Evolutionary conservation across 2,797 vertebrate species (phyloP), one percentile per base, ranked within the genome.

Genomic region (Brachyalestes nurse): DNA sequence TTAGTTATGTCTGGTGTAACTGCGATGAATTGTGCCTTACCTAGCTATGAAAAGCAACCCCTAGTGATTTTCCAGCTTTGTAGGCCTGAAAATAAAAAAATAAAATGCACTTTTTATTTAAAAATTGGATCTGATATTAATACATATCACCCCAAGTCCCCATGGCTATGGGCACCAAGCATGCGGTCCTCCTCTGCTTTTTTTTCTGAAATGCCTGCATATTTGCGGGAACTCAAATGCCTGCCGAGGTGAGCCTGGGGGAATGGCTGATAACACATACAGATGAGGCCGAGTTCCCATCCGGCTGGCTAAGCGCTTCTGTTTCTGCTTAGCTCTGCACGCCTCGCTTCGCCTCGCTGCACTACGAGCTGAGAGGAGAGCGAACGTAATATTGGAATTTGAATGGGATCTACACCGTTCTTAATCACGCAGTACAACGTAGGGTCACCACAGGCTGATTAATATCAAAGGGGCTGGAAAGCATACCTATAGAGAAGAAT

Each of bases 221-320:
- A 92, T 93, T 93, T 91, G 82, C 81, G 83, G 84, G 87, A 88
- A 76, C 89, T 88, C 85, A 89, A 83, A 89, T 84, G 87, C 89
- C 87, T 80, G 75, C 87, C 90, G 90, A 90, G 86, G 85, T 62
- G 87, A 84, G 87, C 82, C 91, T 88, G 65, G 90, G 92, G 93
- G 93, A 89, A 90, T 88, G 87, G 87, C 84, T 89, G 92, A 92
- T 92, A 93, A 92, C 93, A 92, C 89, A 90, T 93, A 93, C 90
- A 93, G 92, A 94, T 93, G 93, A 94, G 91, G 82, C 90, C 84
- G 83, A 85, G 89, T 86, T 89, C 88, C 87, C 88, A 92, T 93
- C 91, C 65, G 90, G 91, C 93, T 93, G 90, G 91, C 92, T 94
- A 94, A 94, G 93, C 93, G 91, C 85, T 93, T 93, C 90, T 92